A percentile compares a stretch with the other conserved stretches of the same genome.
Evolutionary conservation across 2,797 vertebrate species (phyloP).

Genomic region (Paramormyrops hopkinsi): DNA sequence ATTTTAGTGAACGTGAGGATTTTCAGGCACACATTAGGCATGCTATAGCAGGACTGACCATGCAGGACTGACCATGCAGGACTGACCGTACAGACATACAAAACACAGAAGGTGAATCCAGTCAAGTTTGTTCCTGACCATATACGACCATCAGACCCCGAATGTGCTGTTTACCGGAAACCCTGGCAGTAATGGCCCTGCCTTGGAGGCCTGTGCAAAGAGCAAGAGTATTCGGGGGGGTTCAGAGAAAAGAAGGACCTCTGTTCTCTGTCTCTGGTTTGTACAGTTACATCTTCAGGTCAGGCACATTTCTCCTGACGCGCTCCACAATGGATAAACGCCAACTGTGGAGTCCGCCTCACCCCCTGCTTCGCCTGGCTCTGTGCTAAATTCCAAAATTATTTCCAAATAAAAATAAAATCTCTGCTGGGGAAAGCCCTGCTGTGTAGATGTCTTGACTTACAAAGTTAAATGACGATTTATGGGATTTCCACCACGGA

Average conservation of each 20-base stretch:
- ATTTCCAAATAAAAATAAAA: background rate
- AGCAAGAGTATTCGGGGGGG: background rate
- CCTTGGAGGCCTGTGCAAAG: constrained; percentile 29
- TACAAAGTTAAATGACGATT: background rate
- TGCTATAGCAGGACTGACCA: background rate
- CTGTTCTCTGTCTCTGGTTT: constrained; percentile 27
- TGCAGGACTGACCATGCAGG: background rate
- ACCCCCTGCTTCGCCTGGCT: background rate
- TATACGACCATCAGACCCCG: constrained; percentile 32
- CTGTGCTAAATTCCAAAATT: background rate
- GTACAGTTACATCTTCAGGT: constrained; percentile 39
- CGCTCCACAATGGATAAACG: constrained; percentile 30
- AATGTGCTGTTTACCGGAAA: constrained; percentile 32
- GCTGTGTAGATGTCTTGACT: background rate
- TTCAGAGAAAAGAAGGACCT: background rate
- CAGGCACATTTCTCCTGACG: constrained; percentile 48
- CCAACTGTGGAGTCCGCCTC: background rate
- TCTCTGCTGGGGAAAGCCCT: background rate
- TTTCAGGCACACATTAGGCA: background rate
- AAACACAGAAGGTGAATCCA: background rate
- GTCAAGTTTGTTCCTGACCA: background rate
- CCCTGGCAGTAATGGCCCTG: constrained; percentile 33
- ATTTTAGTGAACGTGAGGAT: background rate
- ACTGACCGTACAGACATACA: background rate
- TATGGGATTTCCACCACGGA: background rate